These are phyloP conservation scores for Myotis lucifugus DNA, from an alignment of 2,113 vertebrate species.

Conservation along the genomic window DNA sequence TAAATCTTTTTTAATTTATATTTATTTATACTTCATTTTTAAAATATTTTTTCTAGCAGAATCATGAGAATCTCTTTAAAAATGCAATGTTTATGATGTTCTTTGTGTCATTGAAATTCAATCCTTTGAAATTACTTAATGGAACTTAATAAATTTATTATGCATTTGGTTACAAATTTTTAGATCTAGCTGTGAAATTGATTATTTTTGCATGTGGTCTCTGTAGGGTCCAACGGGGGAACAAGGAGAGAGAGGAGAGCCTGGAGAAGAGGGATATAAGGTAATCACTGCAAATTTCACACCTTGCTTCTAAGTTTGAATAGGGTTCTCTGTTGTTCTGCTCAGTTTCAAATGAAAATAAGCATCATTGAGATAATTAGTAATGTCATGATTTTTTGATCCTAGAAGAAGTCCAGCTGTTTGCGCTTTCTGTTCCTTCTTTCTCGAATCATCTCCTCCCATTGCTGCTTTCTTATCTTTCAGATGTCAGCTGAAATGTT, in stretches of 20 bases:
- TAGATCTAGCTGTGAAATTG: conserved; percentile 56
- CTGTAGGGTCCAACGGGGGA: conserved; percentile 91
- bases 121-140: conserved; percentile 63
- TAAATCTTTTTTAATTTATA: conserved; percentile 11
- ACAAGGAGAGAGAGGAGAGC: conserved; percentile 92
- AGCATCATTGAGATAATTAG: not conserved
- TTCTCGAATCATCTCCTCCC: not conserved
- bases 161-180: not conserved
- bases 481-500: not conserved
- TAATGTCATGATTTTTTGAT: not conserved
- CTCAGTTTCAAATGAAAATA: not conserved
- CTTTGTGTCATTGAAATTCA: conserved; percentile 4
- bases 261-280: conserved; percentile 94
- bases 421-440: conserved; percentile 1
- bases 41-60: conserved; percentile 41
- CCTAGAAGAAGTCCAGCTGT: not conserved
- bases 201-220: conserved; percentile 65
- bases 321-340: not conserved
- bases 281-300: conserved; percentile 81
- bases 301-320: conserved; percentile 11
- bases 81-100: not conserved
- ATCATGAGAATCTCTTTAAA: conserved; percentile 30
- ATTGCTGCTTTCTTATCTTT: not conserved
- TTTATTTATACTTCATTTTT: not conserved
- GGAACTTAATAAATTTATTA: conserved; percentile 10